Percentiles rank a stretch among this genome's conserved stretches.
These are phyloP conservation scores for Hafferia zeledoni DNA, from an alignment of 2,797 vertebrate genomes.

Conservation along the genomic window DNA sequence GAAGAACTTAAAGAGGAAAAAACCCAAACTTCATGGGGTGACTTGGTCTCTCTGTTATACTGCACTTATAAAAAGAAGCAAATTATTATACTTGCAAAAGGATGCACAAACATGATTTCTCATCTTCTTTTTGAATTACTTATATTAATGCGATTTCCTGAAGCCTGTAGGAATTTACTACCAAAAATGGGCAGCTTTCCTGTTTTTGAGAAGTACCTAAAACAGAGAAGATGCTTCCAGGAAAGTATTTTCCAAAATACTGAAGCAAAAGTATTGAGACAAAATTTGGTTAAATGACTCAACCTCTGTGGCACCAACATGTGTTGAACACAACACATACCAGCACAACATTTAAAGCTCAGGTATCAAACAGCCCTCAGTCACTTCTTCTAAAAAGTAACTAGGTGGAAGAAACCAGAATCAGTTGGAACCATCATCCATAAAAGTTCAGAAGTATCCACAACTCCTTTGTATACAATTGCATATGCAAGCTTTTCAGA, in stretches of 20 bases:
- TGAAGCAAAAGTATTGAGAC: neutral
- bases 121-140: neutral
- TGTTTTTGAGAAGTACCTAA: neutral
- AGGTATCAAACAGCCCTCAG: neutral
- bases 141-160: neutral
- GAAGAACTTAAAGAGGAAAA: neutral
- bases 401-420: neutral
- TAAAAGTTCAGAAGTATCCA: neutral
- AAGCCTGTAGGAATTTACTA: neutral
- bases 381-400: neutral
- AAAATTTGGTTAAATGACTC: neutral
- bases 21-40: neutral
- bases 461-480: neutral
- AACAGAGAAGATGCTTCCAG: neutral
- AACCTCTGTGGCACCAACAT: neutral
- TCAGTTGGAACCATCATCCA: accelerated
- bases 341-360: neutral
- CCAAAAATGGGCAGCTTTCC: neutral
- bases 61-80: neutral
- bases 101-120: neutral
- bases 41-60: neutral
- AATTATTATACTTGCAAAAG: neutral
- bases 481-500: neutral
- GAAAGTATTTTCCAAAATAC: neutral
- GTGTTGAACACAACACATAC: neutral